phyloP scores from a whole-genome alignment of 2,113 vertebrate species.

The Gallinago undulata region DNA sequence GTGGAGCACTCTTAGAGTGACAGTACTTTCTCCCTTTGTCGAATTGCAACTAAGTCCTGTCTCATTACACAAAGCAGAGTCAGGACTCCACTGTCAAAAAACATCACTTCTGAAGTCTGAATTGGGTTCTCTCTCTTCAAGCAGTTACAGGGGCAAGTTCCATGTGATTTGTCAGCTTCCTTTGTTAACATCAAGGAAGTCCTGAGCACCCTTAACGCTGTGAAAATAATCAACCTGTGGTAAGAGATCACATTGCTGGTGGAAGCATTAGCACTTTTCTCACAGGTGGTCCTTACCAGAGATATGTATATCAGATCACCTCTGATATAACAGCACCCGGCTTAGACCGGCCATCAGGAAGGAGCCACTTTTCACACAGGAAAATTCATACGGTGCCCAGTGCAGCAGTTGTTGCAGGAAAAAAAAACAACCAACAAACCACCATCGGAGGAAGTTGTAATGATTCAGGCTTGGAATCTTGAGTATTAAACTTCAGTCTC shows the following conservation, averaged over 20 bases:
- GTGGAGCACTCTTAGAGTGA: constrained; percentile 24
- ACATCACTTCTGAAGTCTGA: background rate
- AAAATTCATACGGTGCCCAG: constrained; percentile 45
- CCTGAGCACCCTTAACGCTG: constrained; percentile 56
- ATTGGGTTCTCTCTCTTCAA: constrained; percentile 12
- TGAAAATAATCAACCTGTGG: constrained; percentile 33
- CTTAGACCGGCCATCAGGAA: constrained; percentile 11
- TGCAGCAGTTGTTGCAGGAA: constrained; percentile 49
- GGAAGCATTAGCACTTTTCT: constrained; percentile 44
- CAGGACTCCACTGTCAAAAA: background rate
- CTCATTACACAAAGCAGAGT: background rate
- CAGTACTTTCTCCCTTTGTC: constrained; percentile 14
- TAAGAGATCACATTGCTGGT: constrained; percentile 50
- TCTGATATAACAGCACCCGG: constrained; percentile 15
- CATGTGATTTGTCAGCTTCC: constrained; percentile 37
- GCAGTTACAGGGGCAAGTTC: constrained; percentile 24
- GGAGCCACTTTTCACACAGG: constrained; percentile 57
- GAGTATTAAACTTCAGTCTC: constrained; percentile 30
- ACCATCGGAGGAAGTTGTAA: constrained; percentile 40
- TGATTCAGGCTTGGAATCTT: constrained; percentile 58
- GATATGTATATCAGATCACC: background rate
- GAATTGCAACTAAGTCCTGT: constrained; percentile 15
- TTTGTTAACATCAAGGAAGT: constrained; percentile 42
- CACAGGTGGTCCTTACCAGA: constrained; percentile 41
- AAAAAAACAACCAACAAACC: background rate